Evolutionary conservation across 2,797 vertebrate species (phyloP), one percentile per base, ranked within the genome.

Genomic region (Pogonophryne albipinna): DNA sequence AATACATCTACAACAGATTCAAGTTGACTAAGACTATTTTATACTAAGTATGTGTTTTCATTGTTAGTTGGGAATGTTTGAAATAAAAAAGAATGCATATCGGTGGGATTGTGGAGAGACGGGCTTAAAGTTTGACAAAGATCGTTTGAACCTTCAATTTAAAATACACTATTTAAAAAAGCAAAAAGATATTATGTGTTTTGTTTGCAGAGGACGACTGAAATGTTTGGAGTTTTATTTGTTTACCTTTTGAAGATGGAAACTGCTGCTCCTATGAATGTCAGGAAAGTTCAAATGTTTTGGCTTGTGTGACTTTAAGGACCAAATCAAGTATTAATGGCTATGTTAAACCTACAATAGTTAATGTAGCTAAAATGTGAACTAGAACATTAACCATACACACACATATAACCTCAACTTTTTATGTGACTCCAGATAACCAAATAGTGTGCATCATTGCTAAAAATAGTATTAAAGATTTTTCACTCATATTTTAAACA

Each of bases 181-280:
- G 20, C 23, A 41, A 20, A 15, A n/a, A n/a, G n/a, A n/a, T n/a
- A n/a, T n/a, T 71, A 3, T 74, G 16, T 63, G 9, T 79, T 84
- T 73, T 62, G 14, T 84, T 84, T 83, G 17, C 84, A 93, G 91
- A 66, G 13, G 57, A 80, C 68, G 50, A 82, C 47, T 87, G 76
- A 88, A 34, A 20, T 41, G 8, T 31, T 27, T 14, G n/a, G 4
- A 46, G 4, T 34, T 34, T 15, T 4, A 55, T 57, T 56, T 71
- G 15, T 44, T 55, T 12, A 6, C 14, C 44, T 14, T 45, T 11
- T 65, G 27, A 27, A 27, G 27, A 27, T 42, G 62, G 55, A 65
- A 44, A 20, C 45, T 12, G 20, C 52, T 71, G 49, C 57, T 53
- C 10, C 1, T 7, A 10, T 60, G 27, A 20, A 73, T 68, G 38